A percentile compares a stretch with the other conserved stretches of the same genome.
Evolutionary conservation across 2,113 vertebrate genomes (phyloP).

Genomic region (Oophaga pumilio): DNA sequence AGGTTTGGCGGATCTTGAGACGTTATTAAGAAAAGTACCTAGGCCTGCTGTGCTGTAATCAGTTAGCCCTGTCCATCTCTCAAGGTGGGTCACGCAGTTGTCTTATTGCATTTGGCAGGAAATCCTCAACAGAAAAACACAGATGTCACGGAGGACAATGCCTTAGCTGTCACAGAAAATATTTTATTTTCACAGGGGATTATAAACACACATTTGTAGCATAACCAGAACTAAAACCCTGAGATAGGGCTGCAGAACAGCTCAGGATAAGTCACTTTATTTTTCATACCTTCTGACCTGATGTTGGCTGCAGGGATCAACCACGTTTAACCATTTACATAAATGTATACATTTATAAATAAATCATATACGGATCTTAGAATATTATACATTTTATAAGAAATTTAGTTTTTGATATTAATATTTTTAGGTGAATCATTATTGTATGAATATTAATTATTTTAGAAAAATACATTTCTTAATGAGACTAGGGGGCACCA

Average conservation of each 20-base stretch:
- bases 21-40: slow-evolving; percentile 63
- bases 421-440: neutral
- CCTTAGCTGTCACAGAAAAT: slow-evolving; percentile 71
- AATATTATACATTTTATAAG: neutral
- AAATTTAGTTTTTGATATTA: neutral
- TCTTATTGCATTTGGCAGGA: slow-evolving; percentile 76
- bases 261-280: slow-evolving; percentile 42
- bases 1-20: slow-evolving; percentile 41
- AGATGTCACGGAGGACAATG: slow-evolving; percentile 78
- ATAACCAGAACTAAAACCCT: slow-evolving; percentile 49
- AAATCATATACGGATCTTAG: neutral
- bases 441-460: too few species aligned
- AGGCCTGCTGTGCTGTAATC: slow-evolving; percentile 67
- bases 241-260: slow-evolving; percentile 27
- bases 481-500: neutral
- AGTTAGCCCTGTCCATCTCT: slow-evolving; percentile 64
- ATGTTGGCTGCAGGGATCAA: slow-evolving; percentile 12
- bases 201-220: slow-evolving; percentile 54
- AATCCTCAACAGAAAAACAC: slow-evolving; percentile 73
- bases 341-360: neutral
- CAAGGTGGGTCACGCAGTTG: slow-evolving; percentile 79
- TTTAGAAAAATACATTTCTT: neutral
- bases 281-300: slow-evolving; percentile 38
- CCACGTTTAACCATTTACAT: neutral
- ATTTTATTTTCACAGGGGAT: slow-evolving; percentile 65